phyloP scores from a whole-genome alignment of 2,113 vertebrate species.

The Ivindomyrus marchei region DNA sequence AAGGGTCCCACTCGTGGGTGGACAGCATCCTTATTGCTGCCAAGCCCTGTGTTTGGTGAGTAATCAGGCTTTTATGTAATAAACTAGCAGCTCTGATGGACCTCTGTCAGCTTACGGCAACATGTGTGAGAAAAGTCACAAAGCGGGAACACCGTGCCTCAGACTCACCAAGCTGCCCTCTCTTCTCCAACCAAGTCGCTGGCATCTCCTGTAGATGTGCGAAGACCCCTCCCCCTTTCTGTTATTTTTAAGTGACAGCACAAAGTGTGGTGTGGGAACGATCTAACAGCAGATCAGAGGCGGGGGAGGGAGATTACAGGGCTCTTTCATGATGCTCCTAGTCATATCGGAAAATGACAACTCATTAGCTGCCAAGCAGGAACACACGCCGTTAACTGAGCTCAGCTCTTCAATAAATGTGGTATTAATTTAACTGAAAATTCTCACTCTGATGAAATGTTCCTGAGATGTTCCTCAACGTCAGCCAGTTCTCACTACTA shows the following conservation, averaged over 20 bases:
- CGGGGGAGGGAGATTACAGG: neutral
- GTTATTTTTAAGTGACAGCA: neutral
- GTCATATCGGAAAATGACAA: neutral
- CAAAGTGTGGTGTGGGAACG: neutral
- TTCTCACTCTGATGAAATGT: constrained; percentile 8
- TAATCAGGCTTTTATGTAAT: neutral
- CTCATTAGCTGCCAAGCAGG: neutral
- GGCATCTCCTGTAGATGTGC: neutral
- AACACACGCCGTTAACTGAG: neutral
- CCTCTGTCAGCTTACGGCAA: neutral
- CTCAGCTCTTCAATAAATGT: neutral
- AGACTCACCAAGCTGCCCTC: neutral
- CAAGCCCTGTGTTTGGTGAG: neutral
- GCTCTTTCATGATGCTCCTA: neutral
- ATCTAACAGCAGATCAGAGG: neutral
- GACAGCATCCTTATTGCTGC: neutral
- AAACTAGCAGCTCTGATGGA: neutral
- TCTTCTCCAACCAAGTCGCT: neutral
- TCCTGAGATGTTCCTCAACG: neutral
- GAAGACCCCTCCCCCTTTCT: neutral
- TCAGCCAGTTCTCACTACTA: neutral
- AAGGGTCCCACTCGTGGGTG: neutral
- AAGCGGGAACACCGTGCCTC: neutral
- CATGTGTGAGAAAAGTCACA: neutral
- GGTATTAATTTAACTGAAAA: neutral